Conservation (phyloP, 2,888 invertebrate species). For the Nasonovia ribisnigri region DNA sequence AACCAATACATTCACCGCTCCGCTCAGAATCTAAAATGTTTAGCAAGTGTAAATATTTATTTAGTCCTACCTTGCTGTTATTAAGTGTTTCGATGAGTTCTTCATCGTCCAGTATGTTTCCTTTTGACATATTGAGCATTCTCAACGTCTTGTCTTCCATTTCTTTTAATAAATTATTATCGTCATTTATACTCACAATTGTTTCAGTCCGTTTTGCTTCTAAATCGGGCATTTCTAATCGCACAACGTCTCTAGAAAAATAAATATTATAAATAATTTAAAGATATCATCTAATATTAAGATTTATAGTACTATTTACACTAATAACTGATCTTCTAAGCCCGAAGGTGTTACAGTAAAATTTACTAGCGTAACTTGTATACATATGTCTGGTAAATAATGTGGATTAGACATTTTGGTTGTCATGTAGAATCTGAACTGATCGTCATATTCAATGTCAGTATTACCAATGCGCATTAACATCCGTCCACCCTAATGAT, state of each 20-base stretch:
- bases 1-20: too few species aligned
- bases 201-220: conserved; percentile 86
- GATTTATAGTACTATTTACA: conserved; percentile 17
- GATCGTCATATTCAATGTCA: conserved; percentile 84
- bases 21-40: not conserved
- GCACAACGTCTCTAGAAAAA: conserved; percentile 79
- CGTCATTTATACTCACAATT: conserved; percentile 86
- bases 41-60: not conserved
- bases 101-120: conserved; percentile 94
- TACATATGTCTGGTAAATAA: conserved; percentile 85
- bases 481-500: conserved; percentile 76
- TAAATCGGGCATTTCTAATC: conserved; percentile 88
- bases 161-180: conserved; percentile 84
- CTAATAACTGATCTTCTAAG: conserved; percentile 88
- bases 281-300: not conserved
- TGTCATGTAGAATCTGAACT: conserved; percentile 92
- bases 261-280: not conserved
- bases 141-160: conserved; percentile 92
- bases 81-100: conserved; percentile 91
- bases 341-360: conserved; percentile 97
- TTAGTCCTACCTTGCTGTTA: conserved; percentile 80
- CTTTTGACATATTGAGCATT: conserved; percentile 84
- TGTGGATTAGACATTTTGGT: conserved; percentile 92
- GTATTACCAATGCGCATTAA: conserved; percentile 89
- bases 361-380: conserved; percentile 86